Percentiles rank a stretch among this genome's conserved stretches.
phyloP scores from a whole-genome alignment of 1,140 invertebrate genomes.

The Chrysomallon squamiferum region DNA sequence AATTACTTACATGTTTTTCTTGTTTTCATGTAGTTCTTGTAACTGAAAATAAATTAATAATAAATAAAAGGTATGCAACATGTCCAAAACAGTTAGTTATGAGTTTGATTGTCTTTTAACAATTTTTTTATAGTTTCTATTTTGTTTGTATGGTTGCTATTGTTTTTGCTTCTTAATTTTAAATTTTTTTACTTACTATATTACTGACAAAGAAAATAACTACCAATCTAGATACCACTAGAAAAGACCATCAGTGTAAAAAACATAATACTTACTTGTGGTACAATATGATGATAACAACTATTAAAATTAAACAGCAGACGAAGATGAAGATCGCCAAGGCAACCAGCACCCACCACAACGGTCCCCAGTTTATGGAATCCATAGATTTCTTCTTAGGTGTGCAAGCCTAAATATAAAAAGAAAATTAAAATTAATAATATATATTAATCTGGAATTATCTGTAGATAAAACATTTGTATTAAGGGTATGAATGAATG shows the following conservation, averaged over 20 bases:
- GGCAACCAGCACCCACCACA: conserved; percentile 56
- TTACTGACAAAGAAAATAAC: no score
- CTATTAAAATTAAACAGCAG: conserved; percentile 42
- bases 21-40: conserved; percentile 32
- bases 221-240: no score
- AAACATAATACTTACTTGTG: conserved; percentile 31
- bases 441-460: not conserved
- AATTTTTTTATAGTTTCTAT: no score
- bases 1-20: conserved; percentile 34
- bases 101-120: no score
- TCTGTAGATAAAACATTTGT: not conserved
- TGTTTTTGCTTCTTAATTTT: no score
- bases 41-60: conserved; percentile 19
- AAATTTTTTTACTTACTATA: no score
- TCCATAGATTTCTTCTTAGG: conserved; percentile 19
- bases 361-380: conserved; percentile 33
- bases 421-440: not conserved
- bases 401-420: conserved; percentile 41
- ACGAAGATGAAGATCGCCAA: conserved; percentile 55
- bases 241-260: no score
- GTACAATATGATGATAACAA: conserved; percentile 35
- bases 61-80: not conserved
- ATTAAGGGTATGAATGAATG: no score
- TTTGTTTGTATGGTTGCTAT: no score
- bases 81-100: no score